Evolutionary conservation across 1,140 invertebrate species (phyloP), one percentile per base, ranked within the genome.

Genomic region (Trichonephila clavata): DNA sequence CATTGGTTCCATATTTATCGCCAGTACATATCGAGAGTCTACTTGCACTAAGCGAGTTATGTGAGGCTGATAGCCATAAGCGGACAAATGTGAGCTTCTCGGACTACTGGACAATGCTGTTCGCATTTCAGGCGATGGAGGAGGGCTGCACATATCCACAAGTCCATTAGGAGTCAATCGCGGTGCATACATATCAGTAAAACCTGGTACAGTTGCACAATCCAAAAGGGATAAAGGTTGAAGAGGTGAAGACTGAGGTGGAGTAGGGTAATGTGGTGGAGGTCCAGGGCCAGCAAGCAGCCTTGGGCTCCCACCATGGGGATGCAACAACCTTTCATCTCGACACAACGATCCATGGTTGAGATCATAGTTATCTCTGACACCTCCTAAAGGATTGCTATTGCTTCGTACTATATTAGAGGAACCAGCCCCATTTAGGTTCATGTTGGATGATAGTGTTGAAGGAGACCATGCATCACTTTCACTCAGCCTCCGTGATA

Each of bases 1-100:
- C 96, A 97, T 98, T 13, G 98, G 97, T 96, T 98, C 98, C 95
- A 97, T 97, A 95, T 98, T 98, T 94, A 98, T 98, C 95, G 97
- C 98, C 63, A 97, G 97, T 94, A 98, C 97, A 96, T 97, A 95
- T 68, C 97, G 97, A 94, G 97, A 97, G 95, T 97, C 97, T 71
- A 98, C 97, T 84, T 97, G 96, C 32, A 97, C 97, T 95, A 97
- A 97, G 95, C 98, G 97, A 59, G 98, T 97, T 96, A 97, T 96
- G 93, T 97, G 97, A 95, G 97, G 97, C 63, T 89, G 92, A 50
- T 93, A 86, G 8, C 43, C 50, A 84, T 87, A 86, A 24, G 20
- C 77, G 86, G 63, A 68, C 86, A 86, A 32, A 89, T 83, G 81
- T 50, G 86, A 27, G 27, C 63, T 63, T 39, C 89, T 63, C 65